phyloP scores from a whole-genome alignment of 2,113 vertebrate species.

The Sceloporus undulatus region DNA sequence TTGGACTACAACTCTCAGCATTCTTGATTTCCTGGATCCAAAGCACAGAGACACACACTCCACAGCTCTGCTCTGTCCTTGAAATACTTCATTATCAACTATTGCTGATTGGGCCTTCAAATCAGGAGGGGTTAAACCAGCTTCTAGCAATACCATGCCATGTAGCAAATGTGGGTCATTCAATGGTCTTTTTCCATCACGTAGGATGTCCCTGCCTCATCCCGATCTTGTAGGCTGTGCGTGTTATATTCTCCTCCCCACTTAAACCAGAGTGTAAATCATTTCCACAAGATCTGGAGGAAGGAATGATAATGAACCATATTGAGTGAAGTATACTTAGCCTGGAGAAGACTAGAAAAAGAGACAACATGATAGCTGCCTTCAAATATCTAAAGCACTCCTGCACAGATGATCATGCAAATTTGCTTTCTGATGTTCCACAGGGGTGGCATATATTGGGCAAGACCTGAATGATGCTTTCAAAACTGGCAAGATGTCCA shows the following conservation, averaged over 20 bases:
- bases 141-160: neutral
- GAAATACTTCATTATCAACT: neutral
- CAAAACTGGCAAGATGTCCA: no score
- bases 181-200: constrained; percentile 3
- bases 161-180: constrained; percentile 25
- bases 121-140: neutral
- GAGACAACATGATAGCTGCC: neutral
- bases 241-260: neutral
- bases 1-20: no score
- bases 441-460: neutral
- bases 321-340: neutral
- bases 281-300: neutral
- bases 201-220: neutral
- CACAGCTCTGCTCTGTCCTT: neutral
- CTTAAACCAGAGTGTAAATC: neutral
- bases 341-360: neutral
- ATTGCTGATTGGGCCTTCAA: neutral
- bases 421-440: neutral
- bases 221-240: neutral
- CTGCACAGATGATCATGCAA: neutral
- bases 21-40: no score
- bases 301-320: neutral
- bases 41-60: no score
- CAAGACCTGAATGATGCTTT: neutral
- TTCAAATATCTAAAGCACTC: neutral